phyloP scores from a whole-genome alignment of 2,797 vertebrate species.

The Pipistrellus nathusii region DNA sequence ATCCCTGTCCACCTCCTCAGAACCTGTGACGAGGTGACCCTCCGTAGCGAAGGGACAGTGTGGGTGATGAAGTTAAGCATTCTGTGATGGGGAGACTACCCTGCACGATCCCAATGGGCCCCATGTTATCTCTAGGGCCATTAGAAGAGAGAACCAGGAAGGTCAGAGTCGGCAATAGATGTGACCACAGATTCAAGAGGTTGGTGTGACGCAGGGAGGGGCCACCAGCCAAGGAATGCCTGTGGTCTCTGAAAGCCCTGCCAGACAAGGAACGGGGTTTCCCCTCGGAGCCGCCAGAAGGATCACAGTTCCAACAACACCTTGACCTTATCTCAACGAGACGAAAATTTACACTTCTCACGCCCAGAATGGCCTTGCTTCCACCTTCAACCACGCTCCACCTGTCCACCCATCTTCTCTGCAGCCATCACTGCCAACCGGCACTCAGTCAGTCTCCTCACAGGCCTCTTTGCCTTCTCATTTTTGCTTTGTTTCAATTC shows the following conservation, averaged over 20 bases:
- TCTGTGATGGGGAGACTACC: too few relatives aligned
- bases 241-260: neutral
- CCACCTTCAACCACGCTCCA: neutral
- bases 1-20: too few relatives aligned
- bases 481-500: neutral
- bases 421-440: too few relatives aligned
- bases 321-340: neutral
- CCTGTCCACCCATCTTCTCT: neutral
- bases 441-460: neutral
- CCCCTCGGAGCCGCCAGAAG: neutral
- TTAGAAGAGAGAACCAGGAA: neutral
- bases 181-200: neutral
- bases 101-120: neutral
- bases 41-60: neutral
- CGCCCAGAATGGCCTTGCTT: neutral
- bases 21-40: neutral
- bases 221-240: rapidly evolving
- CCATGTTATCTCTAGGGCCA: neutral
- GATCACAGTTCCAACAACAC: neutral
- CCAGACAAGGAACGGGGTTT: neutral
- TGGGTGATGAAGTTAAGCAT: neutral
- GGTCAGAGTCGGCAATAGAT: neutral
- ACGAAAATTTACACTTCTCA: neutral
- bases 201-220: neutral
- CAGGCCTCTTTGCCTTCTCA: too few relatives aligned